Percentiles rank a stretch among this genome's conserved stretches.
These are phyloP conservation scores for Cacoxenus indagator DNA, from an alignment of 2,888 invertebrate genomes.

Conservation along the genomic window DNA sequence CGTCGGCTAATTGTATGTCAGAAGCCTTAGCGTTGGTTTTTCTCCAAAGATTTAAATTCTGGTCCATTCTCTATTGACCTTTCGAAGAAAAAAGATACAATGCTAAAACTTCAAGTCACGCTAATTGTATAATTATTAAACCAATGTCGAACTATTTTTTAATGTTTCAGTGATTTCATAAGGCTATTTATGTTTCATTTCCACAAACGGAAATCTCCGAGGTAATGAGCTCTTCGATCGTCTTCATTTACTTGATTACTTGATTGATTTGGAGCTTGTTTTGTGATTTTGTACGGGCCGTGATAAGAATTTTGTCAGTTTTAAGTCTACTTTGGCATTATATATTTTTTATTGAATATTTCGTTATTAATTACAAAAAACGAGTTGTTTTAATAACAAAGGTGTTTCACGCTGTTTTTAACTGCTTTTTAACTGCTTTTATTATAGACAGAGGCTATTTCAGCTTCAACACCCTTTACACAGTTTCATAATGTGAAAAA, in stretches of 20 bases:
- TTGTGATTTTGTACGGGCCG: conserved; percentile 33
- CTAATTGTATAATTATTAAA: not conserved
- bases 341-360: not conserved
- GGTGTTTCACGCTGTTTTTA: too few relatives aligned
- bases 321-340: not conserved
- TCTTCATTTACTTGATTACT: not conserved
- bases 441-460: too few relatives aligned
- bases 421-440: too few relatives aligned
- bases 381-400: too few relatives aligned
- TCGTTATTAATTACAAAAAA: not conserved
- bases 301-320: not conserved
- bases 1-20: conserved; percentile 11
- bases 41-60: not conserved
- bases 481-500: too few relatives aligned
- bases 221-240: too few relatives aligned
- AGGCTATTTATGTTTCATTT: not conserved
- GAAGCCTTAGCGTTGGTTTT: not conserved
- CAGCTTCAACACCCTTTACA: too few relatives aligned
- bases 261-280: conserved; percentile 30
- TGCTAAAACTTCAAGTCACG: too few relatives aligned
- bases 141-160: not conserved
- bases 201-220: too few relatives aligned
- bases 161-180: not conserved
- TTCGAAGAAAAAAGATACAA: not conserved
- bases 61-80: not conserved